Evolutionary conservation across 2,888 invertebrate species (phyloP), one percentile per base, ranked within the genome.

Genomic region (Coremacera marginata): DNA sequence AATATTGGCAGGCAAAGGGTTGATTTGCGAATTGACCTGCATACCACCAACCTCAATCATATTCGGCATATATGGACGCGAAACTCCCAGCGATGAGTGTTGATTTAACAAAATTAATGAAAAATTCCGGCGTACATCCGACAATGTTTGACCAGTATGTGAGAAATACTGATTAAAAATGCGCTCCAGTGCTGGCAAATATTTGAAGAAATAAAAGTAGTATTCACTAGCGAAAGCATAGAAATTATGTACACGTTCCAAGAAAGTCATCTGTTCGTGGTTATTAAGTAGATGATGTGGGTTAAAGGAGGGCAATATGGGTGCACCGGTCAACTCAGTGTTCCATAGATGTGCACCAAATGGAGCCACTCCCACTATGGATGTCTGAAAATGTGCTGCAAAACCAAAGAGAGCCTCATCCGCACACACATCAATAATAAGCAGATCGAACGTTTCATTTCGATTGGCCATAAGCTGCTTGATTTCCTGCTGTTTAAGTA

Each of bases 41-140:
- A 86, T 79, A 7, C 85, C 86, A 14, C 84, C 85, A 7, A 85
- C 82, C 79, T 86, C 85, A n/a, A 86, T 81, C 82, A 85, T 84
- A 77, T 86, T 86, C 1, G 85, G 83, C 60, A 84, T 65, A 76
- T 84, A 84, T 0, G 86, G 85, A 11, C 84, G 82, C 0, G 84
- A 82, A 72, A 75, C 81, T 60, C 81, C 79, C 22, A 84, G 65
- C 8, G 82, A 82, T 49, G 82, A 81, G 75, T 86, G 86, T n/a
- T 79, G 81, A 76, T 86, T 86, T 0, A 85, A 31, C 5, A 86
- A 77, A 14, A 84, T 78, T 16, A 85, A 63, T 9, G 85, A 82
- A 5, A 82, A 77, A 74, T 82, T 84, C n/a, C 75, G 81, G 11
- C 80, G 71, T 27, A 82, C 68, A 7, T 81, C 76, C 8, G 74